Percentiles rank a stretch among this genome's conserved stretches.
Conservation (phyloP, 2,797 vertebrate genomes). For the Falco berigora region DNA sequence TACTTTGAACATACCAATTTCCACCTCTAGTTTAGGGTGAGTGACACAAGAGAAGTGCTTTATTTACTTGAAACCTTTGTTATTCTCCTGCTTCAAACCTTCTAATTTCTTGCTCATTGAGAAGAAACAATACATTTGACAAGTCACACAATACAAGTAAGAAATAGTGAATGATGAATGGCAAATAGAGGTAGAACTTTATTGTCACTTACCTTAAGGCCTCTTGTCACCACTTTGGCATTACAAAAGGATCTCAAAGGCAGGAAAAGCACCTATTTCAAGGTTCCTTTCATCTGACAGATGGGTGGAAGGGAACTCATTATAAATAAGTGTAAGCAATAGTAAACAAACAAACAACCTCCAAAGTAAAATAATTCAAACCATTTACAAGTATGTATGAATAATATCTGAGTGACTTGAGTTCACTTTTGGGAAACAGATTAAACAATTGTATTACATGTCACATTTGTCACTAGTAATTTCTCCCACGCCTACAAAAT, state of each 20-base stretch:
- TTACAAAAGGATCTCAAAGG: constrained; percentile 16
- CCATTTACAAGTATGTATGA: not conserved
- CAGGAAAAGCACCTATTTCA: not conserved
- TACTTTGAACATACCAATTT: not conserved
- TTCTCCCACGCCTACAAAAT: not conserved
- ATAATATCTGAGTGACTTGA: not conserved
- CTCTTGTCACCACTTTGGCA: not conserved
- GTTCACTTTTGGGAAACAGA: not conserved
- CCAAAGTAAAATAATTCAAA: not conserved
- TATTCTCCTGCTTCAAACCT: not conserved
- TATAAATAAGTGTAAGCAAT: not conserved
- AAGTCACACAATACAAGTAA: constrained; percentile 1
- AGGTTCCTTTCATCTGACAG: not conserved
- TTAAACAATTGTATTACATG: not conserved
- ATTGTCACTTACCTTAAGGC: not conserved
- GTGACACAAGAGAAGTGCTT: not conserved
- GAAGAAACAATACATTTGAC: constrained; percentile 32
- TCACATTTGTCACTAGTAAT: not conserved
- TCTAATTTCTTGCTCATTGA: constrained; percentile 12
- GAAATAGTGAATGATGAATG: not conserved
- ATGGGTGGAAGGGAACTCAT: not conserved
- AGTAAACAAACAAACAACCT: not conserved
- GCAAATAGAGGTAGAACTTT: not conserved
- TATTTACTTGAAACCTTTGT: constrained; percentile 2
- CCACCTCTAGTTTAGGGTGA: not conserved